phyloP scores from a whole-genome alignment of 2,113 vertebrate genomes.

The Brachirus orientalis region DNA sequence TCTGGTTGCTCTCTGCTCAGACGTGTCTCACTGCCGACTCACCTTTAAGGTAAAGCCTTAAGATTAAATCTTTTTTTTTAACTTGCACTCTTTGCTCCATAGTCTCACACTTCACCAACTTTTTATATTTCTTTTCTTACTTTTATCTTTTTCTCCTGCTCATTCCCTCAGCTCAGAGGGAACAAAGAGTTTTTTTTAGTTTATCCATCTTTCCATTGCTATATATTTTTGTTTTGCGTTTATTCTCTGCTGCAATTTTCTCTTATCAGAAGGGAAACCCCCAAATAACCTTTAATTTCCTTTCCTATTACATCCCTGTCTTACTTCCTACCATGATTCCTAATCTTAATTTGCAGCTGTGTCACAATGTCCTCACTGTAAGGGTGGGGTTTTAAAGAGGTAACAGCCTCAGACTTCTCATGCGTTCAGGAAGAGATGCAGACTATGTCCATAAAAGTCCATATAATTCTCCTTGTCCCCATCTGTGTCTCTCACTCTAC shows the following conservation, averaged over 20 bases:
- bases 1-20: slow-evolving; percentile 25
- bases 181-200: slow-evolving; percentile 22
- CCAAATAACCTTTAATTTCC: neutral
- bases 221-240: neutral
- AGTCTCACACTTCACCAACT: neutral
- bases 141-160: neutral
- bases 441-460: too few species aligned
- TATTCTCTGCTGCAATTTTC: neutral
- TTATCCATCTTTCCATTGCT: neutral
- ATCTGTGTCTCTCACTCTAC: slow-evolving; percentile 1
- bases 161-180: slow-evolving; percentile 1
- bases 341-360: neutral
- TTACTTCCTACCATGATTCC: slow-evolving; percentile 5
- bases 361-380: slow-evolving; percentile 30
- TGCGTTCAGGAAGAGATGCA: neutral
- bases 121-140: neutral
- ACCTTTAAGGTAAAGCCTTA: slow-evolving; percentile 59
- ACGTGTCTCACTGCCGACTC: slow-evolving; percentile 12
- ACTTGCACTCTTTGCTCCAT: neutral
- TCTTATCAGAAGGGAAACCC: neutral
- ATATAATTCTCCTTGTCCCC: too few species aligned
- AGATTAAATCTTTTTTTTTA: neutral
- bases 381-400: slow-evolving; percentile 16
- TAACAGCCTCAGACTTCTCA: neutral
- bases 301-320: neutral